Percentiles rank a stretch among this genome's conserved stretches.
phyloP scores from a whole-genome alignment of 2,113 vertebrate species.

The Lophochroa leadbeateri region DNA sequence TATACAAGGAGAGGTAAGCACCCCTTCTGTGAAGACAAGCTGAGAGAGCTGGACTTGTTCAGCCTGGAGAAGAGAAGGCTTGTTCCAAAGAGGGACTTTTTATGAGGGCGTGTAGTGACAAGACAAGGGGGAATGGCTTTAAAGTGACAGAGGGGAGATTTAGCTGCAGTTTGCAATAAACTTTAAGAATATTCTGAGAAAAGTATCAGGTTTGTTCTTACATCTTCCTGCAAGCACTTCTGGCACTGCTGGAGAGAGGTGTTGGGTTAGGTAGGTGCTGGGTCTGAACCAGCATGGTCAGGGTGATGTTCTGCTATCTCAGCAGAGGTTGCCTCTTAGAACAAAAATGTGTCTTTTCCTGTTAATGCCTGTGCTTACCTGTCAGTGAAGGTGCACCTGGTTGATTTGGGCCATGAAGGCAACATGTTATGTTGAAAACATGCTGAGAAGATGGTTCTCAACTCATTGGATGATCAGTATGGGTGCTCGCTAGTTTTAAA shows the following conservation, averaged over 20 bases:
- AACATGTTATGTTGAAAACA: background rate
- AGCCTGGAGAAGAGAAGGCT: background rate
- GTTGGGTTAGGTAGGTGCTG: background rate
- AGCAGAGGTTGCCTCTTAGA: background rate
- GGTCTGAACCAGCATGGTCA: background rate
- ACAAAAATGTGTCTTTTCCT: background rate
- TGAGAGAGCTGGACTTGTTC: background rate
- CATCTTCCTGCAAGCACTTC: background rate
- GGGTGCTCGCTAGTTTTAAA: fast-evolving
- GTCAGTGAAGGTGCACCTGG: background rate
- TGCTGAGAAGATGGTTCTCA: background rate
- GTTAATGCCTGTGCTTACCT: background rate
- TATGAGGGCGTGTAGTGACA: background rate
- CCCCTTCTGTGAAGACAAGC: background rate
- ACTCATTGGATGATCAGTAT: background rate
- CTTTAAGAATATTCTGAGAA: background rate
- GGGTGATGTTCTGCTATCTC: background rate
- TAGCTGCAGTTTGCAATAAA: background rate
- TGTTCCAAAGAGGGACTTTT: background rate
- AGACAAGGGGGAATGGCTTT: background rate
- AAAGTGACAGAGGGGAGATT: background rate
- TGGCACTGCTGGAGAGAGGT: background rate
- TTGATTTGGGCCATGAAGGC: background rate
- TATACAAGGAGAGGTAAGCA: background rate
- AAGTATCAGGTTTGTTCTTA: background rate